Conservation (phyloP, 2,797 vertebrate species). For the Taenioides sp. region DNA sequence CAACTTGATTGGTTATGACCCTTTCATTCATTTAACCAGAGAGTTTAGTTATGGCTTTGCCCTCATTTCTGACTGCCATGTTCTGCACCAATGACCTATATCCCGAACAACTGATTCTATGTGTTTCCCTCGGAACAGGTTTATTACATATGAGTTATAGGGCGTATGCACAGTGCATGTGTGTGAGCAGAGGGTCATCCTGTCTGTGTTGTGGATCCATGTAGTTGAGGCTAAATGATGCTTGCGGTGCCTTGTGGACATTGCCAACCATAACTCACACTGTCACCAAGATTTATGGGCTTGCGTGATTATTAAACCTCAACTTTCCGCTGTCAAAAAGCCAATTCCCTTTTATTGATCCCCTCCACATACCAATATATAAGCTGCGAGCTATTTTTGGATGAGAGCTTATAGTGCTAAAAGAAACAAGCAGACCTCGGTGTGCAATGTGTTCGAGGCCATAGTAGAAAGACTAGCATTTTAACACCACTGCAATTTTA, state of each 20-base stretch:
- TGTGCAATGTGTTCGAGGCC: constrained; percentile 18
- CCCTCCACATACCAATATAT: constrained; percentile 55
- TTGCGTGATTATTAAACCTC: constrained; percentile 52
- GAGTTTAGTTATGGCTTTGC: constrained; percentile 28
- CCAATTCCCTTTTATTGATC: constrained; percentile 73
- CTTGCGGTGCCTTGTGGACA: constrained; percentile 35
- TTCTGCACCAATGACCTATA: constrained; percentile 34
- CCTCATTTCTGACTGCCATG: constrained; percentile 35
- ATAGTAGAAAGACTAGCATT: constrained; percentile 1
- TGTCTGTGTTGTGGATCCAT: constrained; percentile 20
- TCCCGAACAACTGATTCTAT: constrained; percentile 30
- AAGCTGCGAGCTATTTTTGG: constrained; percentile 45
- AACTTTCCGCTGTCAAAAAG: constrained; percentile 63
- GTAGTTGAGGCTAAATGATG: constrained; percentile 36
- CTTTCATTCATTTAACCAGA: constrained; percentile 29
- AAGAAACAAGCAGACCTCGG: constrained; percentile 12
- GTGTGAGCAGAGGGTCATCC: constrained; percentile 12
- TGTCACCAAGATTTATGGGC: constrained; percentile 67
- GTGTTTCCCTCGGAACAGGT: constrained; percentile 12
- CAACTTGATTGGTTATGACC: constrained; percentile 21
- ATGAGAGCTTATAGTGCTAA: constrained; percentile 32
- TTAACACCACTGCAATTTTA: constrained; percentile 5
- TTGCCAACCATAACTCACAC: constrained; percentile 54
- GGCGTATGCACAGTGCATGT: constrained; percentile 7
- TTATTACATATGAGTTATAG: constrained; percentile 32